These are phyloP conservation scores for Lepus americanus DNA, from an alignment of 2,113 vertebrate genomes.

Conservation along the genomic window DNA sequence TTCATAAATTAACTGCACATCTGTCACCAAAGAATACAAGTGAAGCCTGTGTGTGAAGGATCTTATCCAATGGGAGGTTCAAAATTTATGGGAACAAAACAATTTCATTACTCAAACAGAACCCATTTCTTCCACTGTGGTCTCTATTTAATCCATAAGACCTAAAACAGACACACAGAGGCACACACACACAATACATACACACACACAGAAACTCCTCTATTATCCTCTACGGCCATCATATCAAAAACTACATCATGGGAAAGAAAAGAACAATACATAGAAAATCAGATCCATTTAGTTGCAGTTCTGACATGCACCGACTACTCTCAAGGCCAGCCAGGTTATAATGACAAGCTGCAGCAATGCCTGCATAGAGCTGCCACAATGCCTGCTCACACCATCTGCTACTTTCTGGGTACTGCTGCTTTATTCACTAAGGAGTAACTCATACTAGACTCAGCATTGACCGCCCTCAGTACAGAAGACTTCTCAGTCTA, in stretches of 20 bases:
- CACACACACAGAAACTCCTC: not conserved
- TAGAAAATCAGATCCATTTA: slow-evolving; percentile 34
- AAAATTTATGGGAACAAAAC: slow-evolving; percentile 46
- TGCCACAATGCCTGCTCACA: not conserved
- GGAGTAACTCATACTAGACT: slow-evolving; percentile 1
- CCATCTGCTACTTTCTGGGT: slow-evolving; percentile 80
- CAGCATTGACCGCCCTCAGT: not conserved
- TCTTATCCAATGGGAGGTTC: slow-evolving; percentile 61
- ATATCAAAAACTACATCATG: slow-evolving; percentile 36
- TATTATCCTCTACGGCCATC: not conserved
- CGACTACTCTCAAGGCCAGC: rapidly evolving
- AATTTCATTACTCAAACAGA: slow-evolving; percentile 58
- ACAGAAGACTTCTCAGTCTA: not conserved
- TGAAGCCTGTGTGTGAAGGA: slow-evolving; percentile 44
- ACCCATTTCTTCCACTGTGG: not conserved
- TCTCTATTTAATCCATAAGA: not conserved
- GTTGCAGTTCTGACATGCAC: not conserved
- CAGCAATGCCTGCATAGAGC: not conserved
- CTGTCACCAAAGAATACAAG: not conserved
- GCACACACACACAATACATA: not conserved
- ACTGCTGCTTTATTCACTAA: not conserved
- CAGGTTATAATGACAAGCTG: slow-evolving; percentile 62
- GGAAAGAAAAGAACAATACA: not conserved
- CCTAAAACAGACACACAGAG: not conserved
- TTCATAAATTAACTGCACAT: not conserved